phyloP scores from a whole-genome alignment of 2,888 invertebrate species.

The Meiosimyza platycephala region DNA sequence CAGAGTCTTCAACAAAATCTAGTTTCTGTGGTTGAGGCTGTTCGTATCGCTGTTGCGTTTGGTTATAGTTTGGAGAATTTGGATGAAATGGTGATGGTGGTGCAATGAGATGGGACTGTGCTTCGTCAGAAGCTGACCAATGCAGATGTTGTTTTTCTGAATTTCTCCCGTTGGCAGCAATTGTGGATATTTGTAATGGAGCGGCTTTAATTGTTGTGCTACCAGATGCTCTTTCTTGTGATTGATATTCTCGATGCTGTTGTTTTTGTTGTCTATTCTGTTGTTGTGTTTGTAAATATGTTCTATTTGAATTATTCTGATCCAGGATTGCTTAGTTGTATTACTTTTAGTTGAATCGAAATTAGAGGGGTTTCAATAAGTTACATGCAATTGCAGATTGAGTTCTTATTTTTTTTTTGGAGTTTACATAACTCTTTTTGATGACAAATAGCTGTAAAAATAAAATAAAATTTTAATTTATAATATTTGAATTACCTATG shows the following conservation, averaged over 20 bases:
- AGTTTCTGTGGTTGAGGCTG: constrained; percentile 6
- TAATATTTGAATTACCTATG: constrained; percentile 56
- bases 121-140: constrained; percentile 18
- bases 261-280: constrained; percentile 1
- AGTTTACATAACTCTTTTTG: neutral
- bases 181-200: neutral
- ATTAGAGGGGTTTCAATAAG: neutral
- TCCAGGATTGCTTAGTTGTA: neutral
- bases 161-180: constrained; percentile 1
- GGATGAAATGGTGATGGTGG: constrained; percentile 26
- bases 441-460: constrained; percentile 51
- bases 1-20: neutral
- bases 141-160: neutral
- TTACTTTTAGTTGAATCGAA: constrained; percentile 3
- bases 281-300: constrained; percentile 1
- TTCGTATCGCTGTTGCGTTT: constrained; percentile 2
- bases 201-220: neutral
- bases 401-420: neutral
- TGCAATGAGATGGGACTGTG: constrained; percentile 15
- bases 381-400: neutral
- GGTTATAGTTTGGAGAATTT: constrained; percentile 21
- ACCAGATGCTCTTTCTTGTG: neutral
- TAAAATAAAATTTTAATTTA: constrained; percentile 44
- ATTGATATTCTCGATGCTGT: neutral
- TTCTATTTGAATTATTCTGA: neutral